phyloP scores from a whole-genome alignment of 2,888 invertebrate species.

The Kuschelorhynchus macadamiae region DNA sequence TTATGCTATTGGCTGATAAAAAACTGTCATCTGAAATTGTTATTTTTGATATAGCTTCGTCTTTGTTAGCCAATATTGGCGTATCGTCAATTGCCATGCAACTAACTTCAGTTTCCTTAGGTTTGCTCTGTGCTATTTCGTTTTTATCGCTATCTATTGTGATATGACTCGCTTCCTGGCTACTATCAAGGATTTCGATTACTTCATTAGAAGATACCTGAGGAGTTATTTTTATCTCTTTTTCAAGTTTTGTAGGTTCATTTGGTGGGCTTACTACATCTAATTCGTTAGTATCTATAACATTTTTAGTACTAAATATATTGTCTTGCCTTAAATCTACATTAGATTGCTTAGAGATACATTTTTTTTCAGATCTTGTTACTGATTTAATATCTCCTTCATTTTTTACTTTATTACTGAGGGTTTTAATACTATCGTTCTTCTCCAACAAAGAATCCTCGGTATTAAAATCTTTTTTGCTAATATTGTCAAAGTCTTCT shows the following conservation, averaged over 20 bases:
- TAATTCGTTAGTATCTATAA: constrained; percentile 8
- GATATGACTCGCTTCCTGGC: constrained; percentile 13
- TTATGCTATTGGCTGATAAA: constrained; percentile 14
- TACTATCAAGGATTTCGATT: constrained; percentile 37
- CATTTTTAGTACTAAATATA: constrained; percentile 23
- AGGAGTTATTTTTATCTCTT: no score
- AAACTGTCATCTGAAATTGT: constrained; percentile 34
- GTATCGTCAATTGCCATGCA: constrained; percentile 34
- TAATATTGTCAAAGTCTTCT: constrained; percentile 52
- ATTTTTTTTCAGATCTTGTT: constrained; percentile 31
- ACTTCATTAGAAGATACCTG: no score
- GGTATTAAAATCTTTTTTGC: constrained; percentile 37
- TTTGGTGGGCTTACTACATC: constrained; percentile 10
- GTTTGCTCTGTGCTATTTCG: not conserved
- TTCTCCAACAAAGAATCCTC: constrained; percentile 19
- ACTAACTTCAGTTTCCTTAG: constrained; percentile 15
- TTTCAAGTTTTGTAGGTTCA: no score
- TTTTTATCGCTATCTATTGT: constrained; percentile 9
- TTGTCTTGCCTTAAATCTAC: constrained; percentile 35
- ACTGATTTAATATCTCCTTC: not conserved
- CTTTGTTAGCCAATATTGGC: not conserved
- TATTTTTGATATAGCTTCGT: not conserved
- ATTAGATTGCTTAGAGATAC: constrained; percentile 29
- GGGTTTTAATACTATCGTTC: constrained; percentile 15
- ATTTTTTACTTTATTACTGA: constrained; percentile 14